These are phyloP conservation scores for Nyleta sp. DNA, from an alignment of 2,888 invertebrate genomes.

Conservation along the genomic window DNA sequence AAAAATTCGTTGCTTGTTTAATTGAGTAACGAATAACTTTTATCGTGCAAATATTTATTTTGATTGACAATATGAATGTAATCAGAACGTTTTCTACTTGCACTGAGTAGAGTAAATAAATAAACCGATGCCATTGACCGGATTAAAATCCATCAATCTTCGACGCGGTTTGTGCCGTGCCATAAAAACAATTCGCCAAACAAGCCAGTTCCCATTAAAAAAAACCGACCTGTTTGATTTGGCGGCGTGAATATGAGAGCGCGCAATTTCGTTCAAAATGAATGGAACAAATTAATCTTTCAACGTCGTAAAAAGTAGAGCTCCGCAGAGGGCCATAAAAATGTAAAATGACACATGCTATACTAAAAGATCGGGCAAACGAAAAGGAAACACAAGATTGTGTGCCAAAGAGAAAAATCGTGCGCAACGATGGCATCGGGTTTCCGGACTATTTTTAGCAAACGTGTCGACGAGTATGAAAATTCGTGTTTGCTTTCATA, in stretches of 20 bases:
- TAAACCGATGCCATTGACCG: not conserved
- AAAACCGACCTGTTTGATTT: slow-evolving; percentile 20
- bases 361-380: slow-evolving; percentile 9
- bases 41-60: too few relatives aligned
- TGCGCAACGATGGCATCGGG: slow-evolving; percentile 17
- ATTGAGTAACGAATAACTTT: too few relatives aligned
- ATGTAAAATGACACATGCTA: slow-evolving; percentile 19
- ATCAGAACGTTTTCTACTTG: too few relatives aligned
- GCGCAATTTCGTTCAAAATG: not conserved
- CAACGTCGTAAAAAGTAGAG: slow-evolving; percentile 21
- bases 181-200: slow-evolving; percentile 3
- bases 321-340: slow-evolving; percentile 15
- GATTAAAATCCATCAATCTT: not conserved
- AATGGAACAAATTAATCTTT: slow-evolving; percentile 22
- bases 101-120: too few relatives aligned
- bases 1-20: too few relatives aligned
- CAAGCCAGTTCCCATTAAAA: slow-evolving; percentile 20
- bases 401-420: slow-evolving; percentile 31
- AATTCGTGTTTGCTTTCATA: slow-evolving; percentile 24
- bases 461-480: slow-evolving; percentile 21
- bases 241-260: slow-evolving; percentile 4
- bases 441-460: slow-evolving; percentile 45
- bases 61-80: too few relatives aligned
- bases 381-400: slow-evolving; percentile 22
- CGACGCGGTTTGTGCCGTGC: not conserved